Evolutionary conservation across 2,797 vertebrate genomes (phyloP), one percentile per base, ranked within the genome.

Genomic region (Pseudotriccus pelzelni): DNA sequence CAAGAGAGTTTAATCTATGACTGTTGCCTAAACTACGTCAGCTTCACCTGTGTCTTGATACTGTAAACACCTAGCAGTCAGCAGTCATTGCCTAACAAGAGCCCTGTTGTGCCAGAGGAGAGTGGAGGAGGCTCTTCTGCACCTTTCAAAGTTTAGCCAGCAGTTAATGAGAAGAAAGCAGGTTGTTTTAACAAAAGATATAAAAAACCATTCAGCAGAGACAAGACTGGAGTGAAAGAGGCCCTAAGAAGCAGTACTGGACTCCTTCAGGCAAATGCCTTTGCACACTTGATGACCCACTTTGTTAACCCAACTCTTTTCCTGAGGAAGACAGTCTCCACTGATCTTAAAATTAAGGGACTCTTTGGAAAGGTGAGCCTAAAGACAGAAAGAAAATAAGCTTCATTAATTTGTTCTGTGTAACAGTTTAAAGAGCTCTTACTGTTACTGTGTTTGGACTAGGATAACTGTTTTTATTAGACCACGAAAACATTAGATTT

Each of bases 51-150:
- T 30, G 16, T 15, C 24, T 64, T 73, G 36, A 10, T 39, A 25
- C 2, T 11, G 24, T 43, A 82, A 79, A 82, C 56, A 1, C 4
- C 9, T 28, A 82, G 24, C 8, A 53, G 20, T 8, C 36, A 82
- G 24, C 8, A 53, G 20, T 8, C 36, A 32, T 23, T 44, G 7
- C 12, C 10, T 37, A 60, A 39, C 9, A 75, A 81, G 12, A 64
- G 4, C 3, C 14, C 1, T 32, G 5, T 7, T 79, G 34, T 34
- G 12, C 9, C 28, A 56, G 12, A 34, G 25, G 7, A 64, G 18
- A 60, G 7, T 4, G 1, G 12, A 1, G 3, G 32, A 73, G 4
- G 10, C 16, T 36, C 6, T 52, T 76, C 18, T 20, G 19, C 13
- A 25, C 6, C 19, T 80, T 47, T 36, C 8, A 44, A 4, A 43